Evolutionary conservation across 2,888 invertebrate species (phyloP), one percentile per base, ranked within the genome.

Genomic region (Apomyelois bistriatella): DNA sequence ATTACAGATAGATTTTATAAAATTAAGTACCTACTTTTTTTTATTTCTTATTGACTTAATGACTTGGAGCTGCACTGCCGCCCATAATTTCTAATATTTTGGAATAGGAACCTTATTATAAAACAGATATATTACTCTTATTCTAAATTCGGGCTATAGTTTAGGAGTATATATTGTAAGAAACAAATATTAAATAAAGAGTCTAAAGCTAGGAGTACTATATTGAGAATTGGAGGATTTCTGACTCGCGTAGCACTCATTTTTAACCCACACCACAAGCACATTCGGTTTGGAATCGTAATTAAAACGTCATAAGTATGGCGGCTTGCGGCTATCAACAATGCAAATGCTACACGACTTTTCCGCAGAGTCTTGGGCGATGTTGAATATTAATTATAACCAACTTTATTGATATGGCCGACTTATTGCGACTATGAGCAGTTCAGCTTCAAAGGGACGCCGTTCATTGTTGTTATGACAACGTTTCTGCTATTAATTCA

Each of bases 241-340:
- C 13, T 6, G 6, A 17, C 0, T 13, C 54, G 55, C 13, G 50
- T 36, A 4, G 17, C 62, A 62, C 66, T 51, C 0, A 2, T 57
- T 65, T 47, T 65, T 49, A 41, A 41, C 48, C 76, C 75, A 54
- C 56, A 58, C 60, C 54, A 50, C 52, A 58, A 55, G 58, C 59
- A 66, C 65, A 72, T 65, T 69, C 72, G 64, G 72, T 59, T 61
- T 62, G 68, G 82, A 78, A 85, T 85, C 70, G 80, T 88, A 87
- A 88, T 88, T 86, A 86, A 87, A 84, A 79, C 74, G 82, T 88
- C 85, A 85, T 82, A 85, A 32, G 32, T 82, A 82, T 72, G 76
- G 79, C 74, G 68, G 70, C 72, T 68, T 57, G 66, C 66, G 74
- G 69, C 64, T 60, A 61, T 61, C 69, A 35, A 13, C 15, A 13